Base-by-base conservation (phyloP, 1,140 invertebrate genomes). In the Eumeta japonica region DNA sequence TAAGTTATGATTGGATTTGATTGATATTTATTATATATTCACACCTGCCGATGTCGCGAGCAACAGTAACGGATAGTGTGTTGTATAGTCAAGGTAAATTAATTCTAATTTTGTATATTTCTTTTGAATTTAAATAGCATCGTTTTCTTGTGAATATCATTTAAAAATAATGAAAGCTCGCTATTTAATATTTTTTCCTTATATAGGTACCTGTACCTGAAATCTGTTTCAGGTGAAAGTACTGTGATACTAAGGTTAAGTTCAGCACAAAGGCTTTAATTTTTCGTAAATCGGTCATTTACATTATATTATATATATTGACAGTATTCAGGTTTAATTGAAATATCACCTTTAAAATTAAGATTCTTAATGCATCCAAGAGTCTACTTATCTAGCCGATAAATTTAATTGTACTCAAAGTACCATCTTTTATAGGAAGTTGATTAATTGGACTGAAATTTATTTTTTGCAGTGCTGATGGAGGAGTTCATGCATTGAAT, bases 401-500 rank as follows among this genome's bases (percentile, higher is more conserved):
- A 67, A 63, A 62, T 20, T 37, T 28, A 7, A 24, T 7, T 24
- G 20, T 24, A 7, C 20, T n/a, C 20, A 5, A 7, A 24, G n/a
- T 5, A n/a, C n/a, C n/a, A n/a, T n/a, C n/a, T n/a, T n/a, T n/a
- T n/a, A 24, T 24, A 24, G 20, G 7, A 24, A 24, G 20, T 24
- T 7, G 7, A n/a, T n/a, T n/a, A n/a, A n/a, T n/a, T n/a, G n/a
- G n/a, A n/a, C n/a, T n/a, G n/a, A n/a, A n/a, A 15, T 37, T 44
- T 10, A 33, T 40, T 38, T 36, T 52, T 55, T 65, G 43, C 50
- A 88, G 85, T 49, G 88, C 86, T 65, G 86, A 88, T 79, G 63
- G 78, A 7, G 86, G 85, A 38, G 86, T 88, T 3, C 85, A 88
- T 68, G 84, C 84, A 1, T 50, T 87, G 10, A 76, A 77, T 47